Evolutionary conservation across 2,888 invertebrate genomes (phyloP).

Genomic region (Meiosimyza decipiens): DNA sequence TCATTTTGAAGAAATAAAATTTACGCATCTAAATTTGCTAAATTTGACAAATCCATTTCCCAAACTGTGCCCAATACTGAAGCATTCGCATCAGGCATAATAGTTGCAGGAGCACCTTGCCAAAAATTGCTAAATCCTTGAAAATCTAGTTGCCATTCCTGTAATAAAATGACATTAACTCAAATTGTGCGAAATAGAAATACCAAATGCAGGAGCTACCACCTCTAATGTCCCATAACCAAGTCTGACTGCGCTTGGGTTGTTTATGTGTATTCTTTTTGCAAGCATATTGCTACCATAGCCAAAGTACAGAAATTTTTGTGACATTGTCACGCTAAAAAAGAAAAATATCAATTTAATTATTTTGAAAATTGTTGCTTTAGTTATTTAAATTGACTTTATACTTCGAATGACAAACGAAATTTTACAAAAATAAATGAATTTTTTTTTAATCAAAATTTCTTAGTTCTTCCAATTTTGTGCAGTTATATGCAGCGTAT

Average conservation of each 20-base stretch:
- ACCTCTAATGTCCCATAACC: constrained; percentile 73
- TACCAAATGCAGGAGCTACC: not conserved
- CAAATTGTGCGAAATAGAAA: too few species aligned
- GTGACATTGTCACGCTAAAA: too few species aligned
- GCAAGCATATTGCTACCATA: constrained; percentile 90
- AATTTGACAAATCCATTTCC: constrained; percentile 74
- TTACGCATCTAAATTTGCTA: constrained; percentile 77
- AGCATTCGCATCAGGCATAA: constrained; percentile 68
- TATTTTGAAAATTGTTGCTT: too few species aligned
- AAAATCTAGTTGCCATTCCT: constrained; percentile 77
- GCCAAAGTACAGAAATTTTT: constrained; percentile 82
- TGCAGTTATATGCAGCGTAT: too few species aligned
- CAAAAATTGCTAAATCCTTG: constrained; percentile 73
- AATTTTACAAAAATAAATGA: too few species aligned
- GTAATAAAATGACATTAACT: not conserved
- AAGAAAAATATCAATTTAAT: too few species aligned
- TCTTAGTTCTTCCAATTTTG: too few species aligned
- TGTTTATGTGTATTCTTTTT: constrained; percentile 82
- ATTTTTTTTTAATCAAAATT: too few species aligned
- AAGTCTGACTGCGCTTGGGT: constrained; percentile 78
- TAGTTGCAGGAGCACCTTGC: constrained; percentile 87
- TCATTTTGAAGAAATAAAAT: not conserved
- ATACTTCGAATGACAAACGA: too few species aligned
- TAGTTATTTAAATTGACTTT: too few species aligned
- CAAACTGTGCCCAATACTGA: constrained; percentile 81